These are phyloP conservation scores for Sturmia bella DNA, from an alignment of 2,888 invertebrate genomes.

Conservation along the genomic window DNA sequence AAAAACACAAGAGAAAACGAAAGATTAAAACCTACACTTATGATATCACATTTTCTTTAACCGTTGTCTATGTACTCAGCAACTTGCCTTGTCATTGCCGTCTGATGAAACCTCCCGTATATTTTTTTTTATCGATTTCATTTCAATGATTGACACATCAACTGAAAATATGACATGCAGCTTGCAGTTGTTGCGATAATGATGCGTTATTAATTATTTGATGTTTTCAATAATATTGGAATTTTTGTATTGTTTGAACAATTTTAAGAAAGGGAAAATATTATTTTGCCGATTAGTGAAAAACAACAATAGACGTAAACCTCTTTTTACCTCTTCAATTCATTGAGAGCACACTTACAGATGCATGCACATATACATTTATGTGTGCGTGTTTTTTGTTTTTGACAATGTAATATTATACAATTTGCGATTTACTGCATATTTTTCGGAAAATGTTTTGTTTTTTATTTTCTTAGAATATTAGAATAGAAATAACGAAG, in stretches of 20 bases:
- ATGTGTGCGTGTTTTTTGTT: too few species aligned
- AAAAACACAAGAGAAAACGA: conserved; percentile 12
- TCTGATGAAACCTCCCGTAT: conserved; percentile 17
- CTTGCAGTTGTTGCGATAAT: conserved; percentile 63
- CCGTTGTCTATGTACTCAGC: not conserved
- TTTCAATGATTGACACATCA: conserved; percentile 64
- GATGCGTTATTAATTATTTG: conserved; percentile 54
- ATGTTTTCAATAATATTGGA: conserved; percentile 53
- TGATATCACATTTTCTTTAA: conserved; percentile 23
- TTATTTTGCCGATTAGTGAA: conserved; percentile 29
- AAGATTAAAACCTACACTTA: too few species aligned
- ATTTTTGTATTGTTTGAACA: not conserved
- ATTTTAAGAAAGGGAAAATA: conserved; percentile 14
- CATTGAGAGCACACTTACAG: too few species aligned
- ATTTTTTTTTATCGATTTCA: conserved; percentile 22
- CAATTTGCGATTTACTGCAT: too few species aligned
- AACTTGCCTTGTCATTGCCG: conserved; percentile 62
- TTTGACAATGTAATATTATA: too few species aligned
- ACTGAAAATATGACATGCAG: conserved; percentile 60
- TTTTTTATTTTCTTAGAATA: too few species aligned
- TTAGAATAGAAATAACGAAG: too few species aligned
- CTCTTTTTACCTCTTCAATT: not conserved
- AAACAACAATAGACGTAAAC: conserved; percentile 30
- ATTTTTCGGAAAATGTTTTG: too few species aligned
- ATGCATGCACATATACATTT: too few species aligned